phyloP scores from a whole-genome alignment of 2,797 vertebrate species.

The Spondyliosoma cantharus region DNA sequence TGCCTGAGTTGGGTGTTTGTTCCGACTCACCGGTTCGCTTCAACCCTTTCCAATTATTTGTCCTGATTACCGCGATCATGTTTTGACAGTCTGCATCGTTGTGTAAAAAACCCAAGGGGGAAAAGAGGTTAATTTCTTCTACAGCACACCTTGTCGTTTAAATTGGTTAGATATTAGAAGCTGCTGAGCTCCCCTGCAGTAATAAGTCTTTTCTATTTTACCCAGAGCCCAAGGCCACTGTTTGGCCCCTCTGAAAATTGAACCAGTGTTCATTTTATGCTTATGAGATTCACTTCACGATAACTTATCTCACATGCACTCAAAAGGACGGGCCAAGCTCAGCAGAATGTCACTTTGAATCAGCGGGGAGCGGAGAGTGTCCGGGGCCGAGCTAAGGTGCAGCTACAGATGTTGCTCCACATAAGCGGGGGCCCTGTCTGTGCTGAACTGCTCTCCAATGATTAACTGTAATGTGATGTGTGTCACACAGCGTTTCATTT shows the following conservation, averaged over 20 bases:
- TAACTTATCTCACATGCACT: conserved; percentile 40
- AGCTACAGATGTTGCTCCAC: conserved; percentile 50
- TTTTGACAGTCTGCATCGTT: conserved; percentile 28
- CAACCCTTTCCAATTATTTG: conserved; percentile 37
- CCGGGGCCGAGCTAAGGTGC: conserved; percentile 33
- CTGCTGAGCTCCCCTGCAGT: conserved; percentile 19
- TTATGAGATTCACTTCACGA: conserved; percentile 51
- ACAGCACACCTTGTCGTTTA: neutral
- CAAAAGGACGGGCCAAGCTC: conserved; percentile 55
- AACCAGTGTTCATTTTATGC: conserved; percentile 42
- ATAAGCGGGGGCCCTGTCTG: conserved; percentile 26
- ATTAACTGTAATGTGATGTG: conserved; percentile 16
- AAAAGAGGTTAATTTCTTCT: conserved; percentile 23
- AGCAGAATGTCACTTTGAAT: conserved; percentile 71
- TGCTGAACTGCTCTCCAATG: conserved; percentile 27
- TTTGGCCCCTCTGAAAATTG: conserved; percentile 14
- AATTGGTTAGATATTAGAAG: conserved; percentile 30
- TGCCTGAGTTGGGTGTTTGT: neutral
- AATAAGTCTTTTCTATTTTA: conserved; percentile 12
- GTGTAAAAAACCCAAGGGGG: conserved; percentile 4
- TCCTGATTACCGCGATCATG: conserved; percentile 31
- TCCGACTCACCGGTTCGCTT: conserved; percentile 19
- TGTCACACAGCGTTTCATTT: conserved; percentile 35
- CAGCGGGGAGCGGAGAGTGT: conserved; percentile 11
- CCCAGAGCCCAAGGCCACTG: neutral